A percentile compares a stretch with the other conserved stretches of the same genome.
These are phyloP conservation scores for Pantherophis vulpinus DNA, from an alignment of 2,797 vertebrate genomes.

Conservation along the genomic window DNA sequence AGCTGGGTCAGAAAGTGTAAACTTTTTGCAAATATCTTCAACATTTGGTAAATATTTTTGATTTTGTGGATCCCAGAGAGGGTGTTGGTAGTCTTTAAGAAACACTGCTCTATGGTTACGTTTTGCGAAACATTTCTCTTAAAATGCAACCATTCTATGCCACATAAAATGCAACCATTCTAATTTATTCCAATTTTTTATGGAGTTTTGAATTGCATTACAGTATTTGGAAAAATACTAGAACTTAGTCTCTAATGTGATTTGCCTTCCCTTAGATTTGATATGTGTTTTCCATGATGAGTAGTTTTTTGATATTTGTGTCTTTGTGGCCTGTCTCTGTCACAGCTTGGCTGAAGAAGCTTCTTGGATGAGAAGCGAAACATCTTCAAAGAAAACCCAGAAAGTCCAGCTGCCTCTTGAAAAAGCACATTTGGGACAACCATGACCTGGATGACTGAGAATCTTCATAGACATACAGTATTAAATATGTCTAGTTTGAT, in stretches of 20 bases:
- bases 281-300: background rate
- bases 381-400: too few relatives aligned
- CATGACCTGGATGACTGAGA: too few relatives aligned
- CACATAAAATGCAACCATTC: background rate
- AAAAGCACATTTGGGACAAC: too few relatives aligned
- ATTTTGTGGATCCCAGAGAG: background rate
- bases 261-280: background rate
- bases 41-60: background rate
- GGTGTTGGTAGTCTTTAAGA: background rate
- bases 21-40: background rate
- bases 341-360: background rate
- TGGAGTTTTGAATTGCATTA: background rate
- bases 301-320: background rate
- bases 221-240: background rate
- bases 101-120: background rate
- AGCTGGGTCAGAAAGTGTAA: background rate
- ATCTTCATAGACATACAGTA: too few relatives aligned
- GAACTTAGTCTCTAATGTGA: background rate
- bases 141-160: background rate
- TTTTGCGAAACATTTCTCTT: background rate
- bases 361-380: too few relatives aligned
- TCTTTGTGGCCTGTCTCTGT: background rate
- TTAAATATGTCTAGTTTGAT: background rate
- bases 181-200: background rate
- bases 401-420: too few relatives aligned